A percentile compares a stretch with the other conserved stretches of the same genome.
phyloP scores from a whole-genome alignment of 2,888 invertebrate genomes.

The Ennomos fuscantarius region DNA sequence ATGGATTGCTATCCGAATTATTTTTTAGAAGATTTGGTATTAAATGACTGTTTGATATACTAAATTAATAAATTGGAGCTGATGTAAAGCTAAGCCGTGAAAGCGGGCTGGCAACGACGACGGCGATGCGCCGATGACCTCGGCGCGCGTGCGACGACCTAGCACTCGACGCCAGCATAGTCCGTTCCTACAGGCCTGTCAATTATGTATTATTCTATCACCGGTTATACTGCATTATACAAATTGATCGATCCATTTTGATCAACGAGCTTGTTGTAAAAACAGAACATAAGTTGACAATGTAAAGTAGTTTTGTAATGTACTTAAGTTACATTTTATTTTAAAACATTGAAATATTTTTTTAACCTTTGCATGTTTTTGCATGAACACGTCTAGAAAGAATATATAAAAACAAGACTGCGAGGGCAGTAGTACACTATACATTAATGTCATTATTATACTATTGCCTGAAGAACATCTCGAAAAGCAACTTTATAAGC shows the following conservation, averaged over 20 bases:
- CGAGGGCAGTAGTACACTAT: no score
- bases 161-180: slow-evolving; percentile 39
- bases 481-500: no score
- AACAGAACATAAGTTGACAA: no score
- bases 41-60: slow-evolving; percentile 6
- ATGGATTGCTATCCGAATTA: no score
- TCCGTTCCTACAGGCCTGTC: slow-evolving; percentile 43
- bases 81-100: slow-evolving; percentile 50
- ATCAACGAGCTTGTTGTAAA: background rate
- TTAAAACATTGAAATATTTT: no score
- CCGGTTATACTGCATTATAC: slow-evolving; percentile 19
- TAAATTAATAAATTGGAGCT: slow-evolving; percentile 5
- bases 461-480: no score
- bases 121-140: slow-evolving; percentile 75
- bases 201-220: slow-evolving; percentile 38
- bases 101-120: slow-evolving; percentile 47
- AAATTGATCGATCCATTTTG: slow-evolving; percentile 9
- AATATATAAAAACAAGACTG: no score
- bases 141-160: slow-evolving; percentile 76
- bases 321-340: no score
- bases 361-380: no score
- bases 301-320: no score
- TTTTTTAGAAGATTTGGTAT: background rate
- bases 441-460: no score
- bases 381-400: no score